phyloP scores from a whole-genome alignment of 2,888 invertebrate species.

The Cephus pygmeus region DNA sequence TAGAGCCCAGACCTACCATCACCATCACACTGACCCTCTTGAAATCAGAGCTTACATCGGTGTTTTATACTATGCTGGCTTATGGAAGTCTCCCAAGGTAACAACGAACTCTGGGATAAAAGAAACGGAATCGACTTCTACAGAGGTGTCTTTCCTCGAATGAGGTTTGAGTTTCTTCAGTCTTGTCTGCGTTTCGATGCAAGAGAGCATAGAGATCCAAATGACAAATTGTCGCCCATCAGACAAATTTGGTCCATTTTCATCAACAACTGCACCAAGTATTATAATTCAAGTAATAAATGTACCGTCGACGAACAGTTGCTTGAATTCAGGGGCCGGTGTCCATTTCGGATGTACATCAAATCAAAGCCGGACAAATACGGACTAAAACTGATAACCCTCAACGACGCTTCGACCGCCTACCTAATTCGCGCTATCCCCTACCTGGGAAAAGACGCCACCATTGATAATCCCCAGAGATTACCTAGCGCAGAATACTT shows the following conservation, averaged over 20 bases:
- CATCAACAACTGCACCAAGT: constrained; percentile 3
- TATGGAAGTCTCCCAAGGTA: constrained; percentile 4
- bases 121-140: neutral
- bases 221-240: constrained; percentile 16
- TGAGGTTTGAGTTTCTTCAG: constrained; percentile 18
- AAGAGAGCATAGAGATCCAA: constrained; percentile 9
- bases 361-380: constrained; percentile 15
- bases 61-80: constrained; percentile 4
- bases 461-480: neutral
- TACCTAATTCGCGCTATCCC: constrained; percentile 25
- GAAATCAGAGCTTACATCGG: constrained; percentile 11
- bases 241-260: constrained; percentile 14
- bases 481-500: constrained; percentile 19
- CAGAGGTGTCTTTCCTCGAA: constrained; percentile 8
- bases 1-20: constrained; percentile 14
- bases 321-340: constrained; percentile 3
- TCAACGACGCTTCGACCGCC: constrained; percentile 18
- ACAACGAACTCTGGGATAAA: neutral
- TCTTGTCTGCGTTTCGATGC: constrained; percentile 18
- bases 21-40: constrained; percentile 10
- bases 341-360: constrained; percentile 14
- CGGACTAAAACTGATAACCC: constrained; percentile 14
- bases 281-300: too few species aligned
- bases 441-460: constrained; percentile 18
- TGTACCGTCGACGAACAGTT: constrained; percentile 1